Percentiles rank a stretch among this genome's conserved stretches.
Conservation (phyloP, 2,888 invertebrate species). For the Maniola hyperantus region DNA sequence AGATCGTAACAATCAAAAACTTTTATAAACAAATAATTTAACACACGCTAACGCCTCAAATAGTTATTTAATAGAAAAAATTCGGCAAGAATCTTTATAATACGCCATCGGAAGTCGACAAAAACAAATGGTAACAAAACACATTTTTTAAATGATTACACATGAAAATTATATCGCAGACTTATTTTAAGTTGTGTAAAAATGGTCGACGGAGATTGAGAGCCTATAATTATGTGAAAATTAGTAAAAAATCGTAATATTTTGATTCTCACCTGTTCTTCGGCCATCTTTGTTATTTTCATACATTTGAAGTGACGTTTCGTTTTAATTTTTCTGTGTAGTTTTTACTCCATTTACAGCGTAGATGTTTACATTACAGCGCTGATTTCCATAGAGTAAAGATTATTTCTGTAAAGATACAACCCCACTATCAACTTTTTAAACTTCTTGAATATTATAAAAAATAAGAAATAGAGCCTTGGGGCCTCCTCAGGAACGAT, state of each 20-base stretch:
- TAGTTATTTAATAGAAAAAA: slow-evolving; percentile 20
- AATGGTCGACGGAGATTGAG: slow-evolving; percentile 10
- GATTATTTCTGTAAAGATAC: too few species aligned
- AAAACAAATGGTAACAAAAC: slow-evolving; percentile 27
- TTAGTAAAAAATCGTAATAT: slow-evolving; percentile 64
- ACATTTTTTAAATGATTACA: slow-evolving; percentile 5
- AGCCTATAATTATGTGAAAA: slow-evolving; percentile 61
- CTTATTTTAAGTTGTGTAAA: neutral
- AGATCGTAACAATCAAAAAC: slow-evolving; percentile 23
- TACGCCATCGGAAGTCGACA: slow-evolving; percentile 31
- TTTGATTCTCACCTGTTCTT: slow-evolving; percentile 88
- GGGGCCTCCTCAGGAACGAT: too few species aligned
- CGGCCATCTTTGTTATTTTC: slow-evolving; percentile 88
- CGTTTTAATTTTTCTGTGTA: too few species aligned
- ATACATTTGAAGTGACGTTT: slow-evolving; percentile 74
- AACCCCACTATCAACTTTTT: slow-evolving; percentile 11
- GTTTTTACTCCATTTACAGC: slow-evolving; percentile 12
- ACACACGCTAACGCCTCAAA: neutral
- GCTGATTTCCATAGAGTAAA: slow-evolving; percentile 19
- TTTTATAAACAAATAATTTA: slow-evolving; percentile 3
- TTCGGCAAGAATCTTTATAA: slow-evolving; percentile 26
- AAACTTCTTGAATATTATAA: too few species aligned
- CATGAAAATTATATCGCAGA: neutral
- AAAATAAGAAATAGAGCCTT: too few species aligned
- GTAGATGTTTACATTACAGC: slow-evolving; percentile 27